Evolutionary conservation across 2,797 vertebrate genomes (phyloP).

Genomic region (Myoxocephalus aenaeus): DNA sequence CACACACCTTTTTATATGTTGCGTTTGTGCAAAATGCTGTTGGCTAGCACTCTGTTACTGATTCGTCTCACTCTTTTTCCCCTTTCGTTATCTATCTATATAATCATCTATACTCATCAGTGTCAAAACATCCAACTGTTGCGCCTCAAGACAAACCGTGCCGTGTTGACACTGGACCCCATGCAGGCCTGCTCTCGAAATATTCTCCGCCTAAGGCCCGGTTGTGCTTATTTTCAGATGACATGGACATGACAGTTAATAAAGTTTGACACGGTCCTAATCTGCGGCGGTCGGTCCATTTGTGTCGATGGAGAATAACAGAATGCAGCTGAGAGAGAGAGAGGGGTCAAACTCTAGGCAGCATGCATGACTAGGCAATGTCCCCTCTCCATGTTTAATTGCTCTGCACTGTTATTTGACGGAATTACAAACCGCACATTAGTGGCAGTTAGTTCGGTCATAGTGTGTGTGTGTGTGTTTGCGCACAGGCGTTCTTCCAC

Average conservation of each 20-base stretch:
- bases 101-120: conserved; percentile 9
- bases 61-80: not conserved
- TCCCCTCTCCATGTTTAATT: conserved; percentile 67
- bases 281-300: conserved; percentile 18
- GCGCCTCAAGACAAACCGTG: not conserved
- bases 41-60: not conserved
- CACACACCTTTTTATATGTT: no score
- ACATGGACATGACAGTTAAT: conserved; percentile 21
- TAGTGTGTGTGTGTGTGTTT: not conserved
- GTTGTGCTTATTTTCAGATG: conserved; percentile 8
- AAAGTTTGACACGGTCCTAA: conserved; percentile 44
- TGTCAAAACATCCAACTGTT: conserved; percentile 23
- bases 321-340: conserved; percentile 36
- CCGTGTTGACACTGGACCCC: not conserved
- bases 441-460: conserved; percentile 41
- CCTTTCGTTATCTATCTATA: not conserved
- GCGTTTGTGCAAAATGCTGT: not conserved
- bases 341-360: conserved; percentile 50
- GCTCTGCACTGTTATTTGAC: conserved; percentile 59
- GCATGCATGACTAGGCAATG: conserved; percentile 77
- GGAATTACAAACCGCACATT: conserved; percentile 43
- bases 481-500: not conserved
- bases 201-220: conserved; percentile 10
- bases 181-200: conserved; percentile 9
- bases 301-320: conserved; percentile 57